A percentile compares a stretch with the other conserved stretches of the same genome.
These are phyloP conservation scores for Pterocles gutturalis DNA, from an alignment of 2,113 vertebrate species.

Conservation along the genomic window DNA sequence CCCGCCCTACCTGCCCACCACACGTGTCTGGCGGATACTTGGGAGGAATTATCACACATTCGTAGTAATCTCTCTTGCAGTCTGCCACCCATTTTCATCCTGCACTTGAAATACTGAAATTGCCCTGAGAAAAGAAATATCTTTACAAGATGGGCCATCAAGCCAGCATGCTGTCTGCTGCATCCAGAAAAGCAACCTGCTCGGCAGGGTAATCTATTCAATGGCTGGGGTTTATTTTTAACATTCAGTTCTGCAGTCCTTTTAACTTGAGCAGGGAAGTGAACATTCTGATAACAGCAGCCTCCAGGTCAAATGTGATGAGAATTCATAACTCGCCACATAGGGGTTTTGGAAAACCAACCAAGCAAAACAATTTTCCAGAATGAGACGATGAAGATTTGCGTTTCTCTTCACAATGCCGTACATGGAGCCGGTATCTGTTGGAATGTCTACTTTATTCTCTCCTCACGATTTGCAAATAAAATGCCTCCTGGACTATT, in stretches of 20 bases:
- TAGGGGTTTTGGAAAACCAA: constrained; percentile 32
- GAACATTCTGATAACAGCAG: constrained; percentile 53
- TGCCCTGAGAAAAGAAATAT: neutral
- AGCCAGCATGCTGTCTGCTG: neutral
- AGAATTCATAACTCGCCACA: constrained; percentile 31
- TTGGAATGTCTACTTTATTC: neutral
- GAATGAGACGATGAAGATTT: neutral
- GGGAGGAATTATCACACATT: neutral
- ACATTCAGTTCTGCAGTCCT: neutral
- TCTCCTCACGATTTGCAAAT: constrained; percentile 28
- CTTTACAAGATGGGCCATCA: constrained; percentile 14
- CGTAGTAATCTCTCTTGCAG: neutral
- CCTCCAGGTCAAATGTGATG: constrained; percentile 59
- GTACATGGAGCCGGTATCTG: neutral
- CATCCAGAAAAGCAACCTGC: neutral
- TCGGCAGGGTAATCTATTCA: constrained; percentile 24
- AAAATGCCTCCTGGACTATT: neutral
- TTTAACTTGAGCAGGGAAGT: constrained; percentile 48
- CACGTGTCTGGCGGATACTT: neutral
- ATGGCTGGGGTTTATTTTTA: constrained; percentile 37
- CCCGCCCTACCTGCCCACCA: accelerated
- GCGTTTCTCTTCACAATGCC: neutral
- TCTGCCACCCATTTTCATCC: neutral
- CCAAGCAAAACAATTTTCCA: constrained; percentile 45
- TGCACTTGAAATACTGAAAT: constrained; percentile 1